A percentile compares a stretch with the other conserved stretches of the same genome.
Conservation (phyloP, 2,888 invertebrate genomes). For the Lasioglossum calceatum region DNA sequence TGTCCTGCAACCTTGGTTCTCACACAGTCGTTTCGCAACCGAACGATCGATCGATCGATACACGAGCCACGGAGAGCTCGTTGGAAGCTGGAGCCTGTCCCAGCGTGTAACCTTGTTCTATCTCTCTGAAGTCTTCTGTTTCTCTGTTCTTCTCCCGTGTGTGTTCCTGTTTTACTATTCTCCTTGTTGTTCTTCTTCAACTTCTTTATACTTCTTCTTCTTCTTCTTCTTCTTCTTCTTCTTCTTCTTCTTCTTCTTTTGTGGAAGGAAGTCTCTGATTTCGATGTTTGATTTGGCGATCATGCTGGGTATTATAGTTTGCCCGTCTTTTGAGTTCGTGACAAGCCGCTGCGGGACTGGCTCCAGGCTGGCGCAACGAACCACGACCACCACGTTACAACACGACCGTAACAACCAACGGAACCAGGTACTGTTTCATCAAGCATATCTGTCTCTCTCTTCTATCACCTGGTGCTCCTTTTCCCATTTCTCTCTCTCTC, state of each 20-base stretch:
- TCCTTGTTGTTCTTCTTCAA: neutral
- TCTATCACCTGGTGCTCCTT: neutral
- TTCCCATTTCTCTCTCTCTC: neutral
- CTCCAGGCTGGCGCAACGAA: constrained; percentile 47
- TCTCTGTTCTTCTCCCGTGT: neutral
- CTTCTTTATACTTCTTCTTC: neutral
- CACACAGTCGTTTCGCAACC: neutral
- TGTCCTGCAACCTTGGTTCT: neutral
- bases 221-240: neutral
- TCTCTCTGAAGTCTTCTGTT: neutral
- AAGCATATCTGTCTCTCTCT: constrained; percentile 28
- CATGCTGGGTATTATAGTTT: neutral
- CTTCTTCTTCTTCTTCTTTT: neutral
- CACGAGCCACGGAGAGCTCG: neutral
- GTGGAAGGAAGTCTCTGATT: neutral
- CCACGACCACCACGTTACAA: constrained; percentile 24
- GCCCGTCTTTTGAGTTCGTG: constrained; percentile 7
- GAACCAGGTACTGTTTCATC: constrained; percentile 46
- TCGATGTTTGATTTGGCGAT: neutral
- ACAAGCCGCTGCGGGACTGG: constrained; percentile 42
- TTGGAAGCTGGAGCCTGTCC: constrained; percentile 50
- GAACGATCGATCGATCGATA: constrained; percentile 25
- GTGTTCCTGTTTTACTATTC: neutral
- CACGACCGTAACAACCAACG: constrained; percentile 37
- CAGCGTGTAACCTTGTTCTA: constrained; percentile 18